These are phyloP conservation scores for Sphecodes monilicornis DNA, from an alignment of 2,888 invertebrate species.

Conservation along the genomic window DNA sequence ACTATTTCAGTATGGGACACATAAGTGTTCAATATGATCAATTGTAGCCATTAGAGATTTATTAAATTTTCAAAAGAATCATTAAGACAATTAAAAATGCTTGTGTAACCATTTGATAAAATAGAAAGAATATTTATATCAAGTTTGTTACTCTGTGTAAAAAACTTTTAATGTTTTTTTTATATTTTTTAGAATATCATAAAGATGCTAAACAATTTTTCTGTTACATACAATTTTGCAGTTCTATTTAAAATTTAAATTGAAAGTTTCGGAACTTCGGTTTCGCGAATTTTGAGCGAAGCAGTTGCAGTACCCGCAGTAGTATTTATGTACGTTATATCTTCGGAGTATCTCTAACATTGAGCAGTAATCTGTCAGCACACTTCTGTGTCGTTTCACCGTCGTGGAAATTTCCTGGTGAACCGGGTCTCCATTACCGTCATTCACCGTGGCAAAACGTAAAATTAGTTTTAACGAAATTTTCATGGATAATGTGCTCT, in stretches of 20 bases:
- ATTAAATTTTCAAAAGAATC: too few species aligned
- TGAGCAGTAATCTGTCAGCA: conserved; percentile 34
- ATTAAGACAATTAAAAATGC: too few species aligned
- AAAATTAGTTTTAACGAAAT: conserved; percentile 7
- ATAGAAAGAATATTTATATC: too few species aligned
- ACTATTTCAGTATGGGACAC: not conserved
- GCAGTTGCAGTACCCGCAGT: not conserved
- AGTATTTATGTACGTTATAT: conserved; percentile 21
- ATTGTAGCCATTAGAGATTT: too few species aligned
- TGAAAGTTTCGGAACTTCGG: not conserved
- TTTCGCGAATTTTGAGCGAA: not conserved
- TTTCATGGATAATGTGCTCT: not conserved
- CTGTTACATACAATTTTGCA: not conserved
- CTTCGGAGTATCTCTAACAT: conserved; percentile 38
- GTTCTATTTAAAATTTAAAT: not conserved
- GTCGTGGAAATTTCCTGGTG: conserved; percentile 49
- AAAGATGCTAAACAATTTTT: not conserved
- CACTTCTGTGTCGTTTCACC: conserved; percentile 26
- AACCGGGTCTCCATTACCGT: conserved; percentile 16
- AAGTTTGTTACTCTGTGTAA: too few species aligned
- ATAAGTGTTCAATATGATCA: not conserved
- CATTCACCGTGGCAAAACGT: not conserved
- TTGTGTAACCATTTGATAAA: too few species aligned
- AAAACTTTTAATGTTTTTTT: not conserved
- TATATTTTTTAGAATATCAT: not conserved